phyloP scores from a whole-genome alignment of 2,113 vertebrate species.

The Oreocharis arfaki region DNA sequence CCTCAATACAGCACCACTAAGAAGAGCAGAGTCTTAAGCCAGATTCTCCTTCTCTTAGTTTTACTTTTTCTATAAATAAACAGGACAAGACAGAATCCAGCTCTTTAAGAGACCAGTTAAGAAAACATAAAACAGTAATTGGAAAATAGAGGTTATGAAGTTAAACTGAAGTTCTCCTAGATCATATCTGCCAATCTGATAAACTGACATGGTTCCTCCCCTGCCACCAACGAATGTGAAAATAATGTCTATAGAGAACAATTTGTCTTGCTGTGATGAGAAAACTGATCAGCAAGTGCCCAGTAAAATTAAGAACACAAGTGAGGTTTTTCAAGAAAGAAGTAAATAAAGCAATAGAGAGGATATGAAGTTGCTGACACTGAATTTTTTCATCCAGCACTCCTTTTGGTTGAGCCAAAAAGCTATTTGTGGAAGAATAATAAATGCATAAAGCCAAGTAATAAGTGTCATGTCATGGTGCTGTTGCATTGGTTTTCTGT shows the following conservation, averaged over 20 bases:
- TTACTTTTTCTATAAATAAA: neutral
- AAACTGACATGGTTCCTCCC: neutral
- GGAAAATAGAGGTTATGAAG: neutral
- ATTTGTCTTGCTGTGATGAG: neutral
- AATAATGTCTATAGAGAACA: neutral
- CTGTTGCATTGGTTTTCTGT: neutral
- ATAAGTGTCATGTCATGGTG: neutral
- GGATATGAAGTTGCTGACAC: conserved; percentile 12
- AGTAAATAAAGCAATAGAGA: neutral
- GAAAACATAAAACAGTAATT: neutral
- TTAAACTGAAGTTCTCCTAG: neutral
- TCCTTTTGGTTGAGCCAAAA: conserved; percentile 6
- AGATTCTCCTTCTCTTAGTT: neutral
- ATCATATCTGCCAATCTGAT: neutral
- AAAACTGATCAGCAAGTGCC: neutral
- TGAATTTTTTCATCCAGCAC: neutral
- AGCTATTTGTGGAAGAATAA: neutral
- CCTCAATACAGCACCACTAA: neutral
- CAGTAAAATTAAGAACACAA: conserved; percentile 35
- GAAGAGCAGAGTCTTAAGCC: neutral
- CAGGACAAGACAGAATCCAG: neutral
- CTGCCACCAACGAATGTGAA: neutral
- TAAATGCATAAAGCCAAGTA: neutral
- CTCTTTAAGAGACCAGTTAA: neutral
- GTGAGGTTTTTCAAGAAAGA: conserved; percentile 1